A percentile compares a stretch with the other conserved stretches of the same genome.
These are phyloP conservation scores for Spinibarbus caldwelli DNA, from an alignment of 2,797 vertebrate genomes.

Conservation along the genomic window DNA sequence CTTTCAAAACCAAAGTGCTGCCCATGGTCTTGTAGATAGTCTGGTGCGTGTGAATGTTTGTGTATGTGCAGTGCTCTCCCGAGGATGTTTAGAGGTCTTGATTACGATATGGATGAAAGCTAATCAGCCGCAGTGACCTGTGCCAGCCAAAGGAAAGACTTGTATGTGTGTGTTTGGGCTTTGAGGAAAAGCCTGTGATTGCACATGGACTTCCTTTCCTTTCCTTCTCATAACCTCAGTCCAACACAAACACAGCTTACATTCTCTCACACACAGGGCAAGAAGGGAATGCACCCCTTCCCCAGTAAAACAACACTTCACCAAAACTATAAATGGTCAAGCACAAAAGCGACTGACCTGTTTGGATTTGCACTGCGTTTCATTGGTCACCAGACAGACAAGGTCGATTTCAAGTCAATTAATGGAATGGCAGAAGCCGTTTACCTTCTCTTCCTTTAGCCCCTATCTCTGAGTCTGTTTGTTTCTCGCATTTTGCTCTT, in stretches of 20 bases:
- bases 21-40: neutral
- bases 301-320: constrained; percentile 38
- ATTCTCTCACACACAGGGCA: constrained; percentile 39
- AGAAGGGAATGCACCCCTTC: constrained; percentile 48
- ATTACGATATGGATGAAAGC: constrained; percentile 51
- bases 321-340: constrained; percentile 42
- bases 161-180: constrained; percentile 19
- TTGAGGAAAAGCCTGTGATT: constrained; percentile 30
- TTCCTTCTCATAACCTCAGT: constrained; percentile 42
- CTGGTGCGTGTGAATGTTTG: constrained; percentile 18
- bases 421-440: constrained; percentile 2
- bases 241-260: constrained; percentile 49
- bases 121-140: constrained; percentile 37
- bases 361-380: constrained; percentile 34
- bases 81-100: constrained; percentile 67
- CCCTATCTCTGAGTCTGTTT: constrained; percentile 22
- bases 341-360: constrained; percentile 23
- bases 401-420: constrained; percentile 29
- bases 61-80: constrained; percentile 58
- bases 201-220: constrained; percentile 26
- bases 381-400: constrained; percentile 28
- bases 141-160: constrained; percentile 31
- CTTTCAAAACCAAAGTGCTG: neutral
- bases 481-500: constrained; percentile 33
- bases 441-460: neutral